Conservation (phyloP, 2,113 vertebrate genomes). For the Osmerus eperlanus region DNA sequence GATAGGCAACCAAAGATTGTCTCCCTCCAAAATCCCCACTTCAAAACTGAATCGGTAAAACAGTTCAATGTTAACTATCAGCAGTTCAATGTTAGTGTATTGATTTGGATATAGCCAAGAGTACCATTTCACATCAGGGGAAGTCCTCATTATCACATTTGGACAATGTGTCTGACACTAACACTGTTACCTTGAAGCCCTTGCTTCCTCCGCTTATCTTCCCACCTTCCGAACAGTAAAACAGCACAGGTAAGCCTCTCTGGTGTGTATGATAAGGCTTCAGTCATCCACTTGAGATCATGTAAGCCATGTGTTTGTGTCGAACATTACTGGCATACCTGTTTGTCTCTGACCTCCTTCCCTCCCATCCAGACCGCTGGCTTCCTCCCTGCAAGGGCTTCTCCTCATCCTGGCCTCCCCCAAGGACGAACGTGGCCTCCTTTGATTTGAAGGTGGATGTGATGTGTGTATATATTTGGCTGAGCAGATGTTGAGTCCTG, state of each 20-base stretch:
- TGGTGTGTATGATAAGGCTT: constrained; percentile 13
- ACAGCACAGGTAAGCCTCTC: too few relatives aligned
- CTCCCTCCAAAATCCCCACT: too few relatives aligned
- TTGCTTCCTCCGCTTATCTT: not conserved
- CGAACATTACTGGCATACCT: constrained; percentile 53
- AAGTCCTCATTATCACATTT: too few relatives aligned
- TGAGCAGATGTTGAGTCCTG: constrained; percentile 2
- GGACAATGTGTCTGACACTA: too few relatives aligned
- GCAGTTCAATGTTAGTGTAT: too few relatives aligned
- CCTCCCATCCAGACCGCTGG: not conserved
- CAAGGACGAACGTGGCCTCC: constrained; percentile 7
- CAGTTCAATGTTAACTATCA: too few relatives aligned
- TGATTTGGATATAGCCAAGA: too few relatives aligned
- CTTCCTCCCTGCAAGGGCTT: constrained; percentile 33
- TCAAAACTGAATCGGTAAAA: too few relatives aligned
- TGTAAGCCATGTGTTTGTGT: constrained; percentile 53
- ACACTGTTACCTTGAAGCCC: not conserved
- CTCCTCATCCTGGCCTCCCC: constrained; percentile 24
- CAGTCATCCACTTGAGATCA: constrained; percentile 39
- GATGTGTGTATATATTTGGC: constrained; percentile 15
- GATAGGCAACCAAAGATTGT: too few relatives aligned
- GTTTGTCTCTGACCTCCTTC: constrained; percentile 30
- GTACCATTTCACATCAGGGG: too few relatives aligned
- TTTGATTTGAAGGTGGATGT: not conserved
- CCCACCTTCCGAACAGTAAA: not conserved